Evolutionary conservation across 2,888 invertebrate species (phyloP), one percentile per base, ranked within the genome.

Genomic region (Tipula helvola): DNA sequence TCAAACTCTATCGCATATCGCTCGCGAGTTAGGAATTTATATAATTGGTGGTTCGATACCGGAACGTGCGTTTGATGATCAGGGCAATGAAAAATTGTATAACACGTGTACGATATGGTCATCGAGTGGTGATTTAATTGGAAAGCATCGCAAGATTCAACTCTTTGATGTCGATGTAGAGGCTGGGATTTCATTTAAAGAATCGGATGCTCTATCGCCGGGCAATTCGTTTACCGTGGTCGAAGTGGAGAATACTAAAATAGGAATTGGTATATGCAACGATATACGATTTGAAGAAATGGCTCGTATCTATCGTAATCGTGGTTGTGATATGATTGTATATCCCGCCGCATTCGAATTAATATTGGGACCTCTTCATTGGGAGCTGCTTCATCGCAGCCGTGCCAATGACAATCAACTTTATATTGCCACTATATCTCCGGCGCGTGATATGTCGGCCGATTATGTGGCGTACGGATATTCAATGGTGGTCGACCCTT

Each of bases 331-430:
- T 85, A 90, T 98, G 89, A 91, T 99, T 47, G 92, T 99, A 71
- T 99, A 98, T 92, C 98, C 99, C 0, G 98, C 96, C 36, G 98
- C 98, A 3, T 99, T 99, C 92, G 98, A 97, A 91, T 96, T 96
- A 95, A 97, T 96, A 1, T 98, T 97, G 0, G 99, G 99, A 0
- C 98, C 98, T 0, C 92, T 95, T 87, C 98, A 99, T 91, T 99
- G 98, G 98, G 96, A 97, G 90, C 91, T 97, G 4, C 92, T 99
- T 18, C 95, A 95, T 87, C 93, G 96, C 85, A 94, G 95, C 0
- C 93, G 98, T 86, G 98, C 99, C 47, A 93, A 95, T 44, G 98
- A 99, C 92, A 96, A 96, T 90, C 98, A 98, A 92, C 92, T 97
- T 85, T 99, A 95, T 92, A 96, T 98, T 57, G 96, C 96, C 36